Conservation (phyloP, 2,888 invertebrate genomes). For the Crossocerus cetratus region DNA sequence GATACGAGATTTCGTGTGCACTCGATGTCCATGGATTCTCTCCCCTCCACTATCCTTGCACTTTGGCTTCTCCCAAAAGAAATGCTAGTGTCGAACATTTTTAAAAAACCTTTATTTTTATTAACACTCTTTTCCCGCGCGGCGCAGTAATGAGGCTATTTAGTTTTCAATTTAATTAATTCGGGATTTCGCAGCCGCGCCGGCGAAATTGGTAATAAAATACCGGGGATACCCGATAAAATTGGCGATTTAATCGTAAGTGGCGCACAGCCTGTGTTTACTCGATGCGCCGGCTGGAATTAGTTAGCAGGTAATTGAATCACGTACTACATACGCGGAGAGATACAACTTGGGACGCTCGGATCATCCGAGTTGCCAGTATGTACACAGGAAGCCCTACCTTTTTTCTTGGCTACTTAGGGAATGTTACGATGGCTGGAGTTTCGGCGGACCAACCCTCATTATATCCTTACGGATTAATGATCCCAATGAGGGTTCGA, state of each 20-base stretch:
- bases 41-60: too few species aligned
- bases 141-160: neutral
- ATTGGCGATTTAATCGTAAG: neutral
- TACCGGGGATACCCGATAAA: neutral
- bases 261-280: neutral
- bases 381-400: too few species aligned
- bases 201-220: neutral
- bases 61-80: too few species aligned
- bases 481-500: too few species aligned
- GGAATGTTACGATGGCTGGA: too few species aligned
- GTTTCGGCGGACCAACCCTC: too few species aligned
- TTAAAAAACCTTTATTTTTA: too few species aligned
- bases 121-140: neutral
- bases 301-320: neutral
- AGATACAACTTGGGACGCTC: neutral
- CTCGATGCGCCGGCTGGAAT: neutral
- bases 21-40: neutral
- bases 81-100: too few species aligned
- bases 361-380: neutral
- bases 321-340: neutral
- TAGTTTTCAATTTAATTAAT: neutral
- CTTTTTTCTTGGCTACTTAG: too few species aligned
- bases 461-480: too few species aligned
- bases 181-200: neutral
- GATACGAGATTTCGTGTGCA: slow-evolving; percentile 26